Base-by-base conservation (phyloP, 2,113 vertebrate genomes). In the Conger conger region DNA sequence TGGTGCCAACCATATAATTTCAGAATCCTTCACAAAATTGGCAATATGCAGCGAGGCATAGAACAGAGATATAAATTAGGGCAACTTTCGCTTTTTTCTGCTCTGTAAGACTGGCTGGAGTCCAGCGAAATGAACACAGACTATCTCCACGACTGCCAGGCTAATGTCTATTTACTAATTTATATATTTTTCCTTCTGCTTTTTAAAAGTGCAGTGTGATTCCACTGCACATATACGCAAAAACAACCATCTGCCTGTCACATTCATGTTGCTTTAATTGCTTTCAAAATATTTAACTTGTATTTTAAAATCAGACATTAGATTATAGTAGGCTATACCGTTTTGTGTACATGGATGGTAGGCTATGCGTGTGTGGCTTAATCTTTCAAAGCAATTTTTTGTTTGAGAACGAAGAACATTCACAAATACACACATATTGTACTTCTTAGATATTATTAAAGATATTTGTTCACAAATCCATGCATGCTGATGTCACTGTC, bases 1-100 rank as follows among this genome's bases (percentile, higher is more conserved):
- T 90, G 88, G 68, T 91, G 88, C 91, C 92, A 93, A 92, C 90
- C 93, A 89, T 86, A 92, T 93, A 91, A 93, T 93, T 90, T 88
- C 86, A 79, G 85, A 80, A 86, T 76, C 84, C 73, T 87, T 82
- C 82, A 89, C 88, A 90, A 93, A 94, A 91, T 45, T n/a, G 37
- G 36, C 57, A 57, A 60, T 78, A 80, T 85, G 38, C 36, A 79
- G 37, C 33, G 37, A 80, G 38, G 53, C 77, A 63, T 85, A 35
- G 53, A 85, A 68, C 79, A 77, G 1, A 53, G 36, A 81, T 68
- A 82, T 54, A 35, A 23, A 45, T 42, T 36, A 73, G 77, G 33
- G 42, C 42, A 83, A 73, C 33, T 23, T 78, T 30, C 35, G 30
- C 73, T 38, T n/a, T 54, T n/a, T 77, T 20, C 11, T 35, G 18